A percentile compares a stretch with the other conserved stretches of the same genome.
phyloP scores from a whole-genome alignment of 2,113 vertebrate species.

The Sula dactylatra region DNA sequence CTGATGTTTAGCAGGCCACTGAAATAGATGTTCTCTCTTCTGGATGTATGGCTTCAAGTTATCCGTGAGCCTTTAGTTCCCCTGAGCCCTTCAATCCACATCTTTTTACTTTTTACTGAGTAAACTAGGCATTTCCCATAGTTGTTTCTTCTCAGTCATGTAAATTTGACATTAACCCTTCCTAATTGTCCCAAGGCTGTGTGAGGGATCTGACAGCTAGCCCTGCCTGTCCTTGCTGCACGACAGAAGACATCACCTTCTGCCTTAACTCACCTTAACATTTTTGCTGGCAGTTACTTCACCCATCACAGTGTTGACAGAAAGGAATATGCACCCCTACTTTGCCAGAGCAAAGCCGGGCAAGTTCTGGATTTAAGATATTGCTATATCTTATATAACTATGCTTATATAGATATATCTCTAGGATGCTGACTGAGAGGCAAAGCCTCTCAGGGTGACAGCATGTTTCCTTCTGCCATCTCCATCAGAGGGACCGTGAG shows the following conservation, averaged over 20 bases:
- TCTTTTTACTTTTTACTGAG: neutral
- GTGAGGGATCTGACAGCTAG: neutral
- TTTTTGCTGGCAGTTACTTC: neutral
- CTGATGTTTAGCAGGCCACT: neutral
- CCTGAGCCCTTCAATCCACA: constrained; percentile 5
- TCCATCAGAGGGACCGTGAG: neutral
- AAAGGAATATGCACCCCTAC: neutral
- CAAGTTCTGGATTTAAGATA: neutral
- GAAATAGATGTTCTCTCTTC: neutral
- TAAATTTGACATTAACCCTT: constrained; percentile 30
- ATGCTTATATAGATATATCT: too few relatives aligned
- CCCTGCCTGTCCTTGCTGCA: neutral
- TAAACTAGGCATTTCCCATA: constrained; percentile 47
- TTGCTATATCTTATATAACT: too few relatives aligned
- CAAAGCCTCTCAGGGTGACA: neutral
- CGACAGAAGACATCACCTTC: accelerated
- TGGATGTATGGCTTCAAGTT: neutral
- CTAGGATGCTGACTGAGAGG: neutral
- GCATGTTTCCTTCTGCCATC: neutral
- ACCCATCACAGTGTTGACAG: neutral
- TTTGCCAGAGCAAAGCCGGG: neutral
- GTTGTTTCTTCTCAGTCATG: constrained; percentile 51
- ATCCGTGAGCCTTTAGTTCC: neutral
- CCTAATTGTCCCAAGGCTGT: neutral
- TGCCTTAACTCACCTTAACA: neutral